Percentiles rank a stretch among this genome's conserved stretches.
Conservation (phyloP, 2,888 invertebrate genomes). For the Digitonthophagus gazella region DNA sequence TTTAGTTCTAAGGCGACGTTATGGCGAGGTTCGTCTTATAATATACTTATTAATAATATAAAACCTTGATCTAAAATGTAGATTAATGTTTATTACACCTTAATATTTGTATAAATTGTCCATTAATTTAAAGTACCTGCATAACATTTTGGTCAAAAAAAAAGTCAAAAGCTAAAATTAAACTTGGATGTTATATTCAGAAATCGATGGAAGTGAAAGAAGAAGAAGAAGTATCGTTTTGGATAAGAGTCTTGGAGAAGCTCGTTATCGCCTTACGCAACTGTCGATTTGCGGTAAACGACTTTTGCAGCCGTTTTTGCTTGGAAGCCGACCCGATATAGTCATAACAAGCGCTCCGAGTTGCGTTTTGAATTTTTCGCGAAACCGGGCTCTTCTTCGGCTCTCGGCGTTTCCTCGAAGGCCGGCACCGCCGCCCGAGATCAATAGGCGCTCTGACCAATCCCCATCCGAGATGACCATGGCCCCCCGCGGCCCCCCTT, state of each 20-base stretch:
- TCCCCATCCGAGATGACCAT: constrained; percentile 34
- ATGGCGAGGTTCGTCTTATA: too few relatives aligned
- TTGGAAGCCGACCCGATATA: background rate
- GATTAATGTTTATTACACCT: too few relatives aligned
- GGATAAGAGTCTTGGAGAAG: background rate
- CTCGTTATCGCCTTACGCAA: background rate
- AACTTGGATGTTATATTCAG: background rate
- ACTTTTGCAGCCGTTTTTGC: background rate
- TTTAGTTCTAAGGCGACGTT: too few relatives aligned
- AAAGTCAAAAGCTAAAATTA: too few relatives aligned
- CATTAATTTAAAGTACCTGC: too few relatives aligned
- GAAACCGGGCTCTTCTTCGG: background rate
- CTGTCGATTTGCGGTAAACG: background rate
- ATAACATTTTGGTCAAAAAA: too few relatives aligned
- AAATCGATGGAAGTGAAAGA: background rate
- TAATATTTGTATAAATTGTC: too few relatives aligned
- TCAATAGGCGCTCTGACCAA: constrained; percentile 45
- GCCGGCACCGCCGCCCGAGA: constrained; percentile 28
- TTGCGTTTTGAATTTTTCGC: background rate
- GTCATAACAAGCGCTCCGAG: background rate
- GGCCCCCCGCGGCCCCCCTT: constrained; percentile 4
- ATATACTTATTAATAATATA: too few relatives aligned
- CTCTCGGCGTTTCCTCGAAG: background rate
- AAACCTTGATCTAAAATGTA: too few relatives aligned
- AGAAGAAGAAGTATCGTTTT: background rate